A percentile compares a stretch with the other conserved stretches of the same genome.
These are phyloP conservation scores for Campoplex nolae DNA, from an alignment of 2,888 invertebrate species.

Conservation along the genomic window DNA sequence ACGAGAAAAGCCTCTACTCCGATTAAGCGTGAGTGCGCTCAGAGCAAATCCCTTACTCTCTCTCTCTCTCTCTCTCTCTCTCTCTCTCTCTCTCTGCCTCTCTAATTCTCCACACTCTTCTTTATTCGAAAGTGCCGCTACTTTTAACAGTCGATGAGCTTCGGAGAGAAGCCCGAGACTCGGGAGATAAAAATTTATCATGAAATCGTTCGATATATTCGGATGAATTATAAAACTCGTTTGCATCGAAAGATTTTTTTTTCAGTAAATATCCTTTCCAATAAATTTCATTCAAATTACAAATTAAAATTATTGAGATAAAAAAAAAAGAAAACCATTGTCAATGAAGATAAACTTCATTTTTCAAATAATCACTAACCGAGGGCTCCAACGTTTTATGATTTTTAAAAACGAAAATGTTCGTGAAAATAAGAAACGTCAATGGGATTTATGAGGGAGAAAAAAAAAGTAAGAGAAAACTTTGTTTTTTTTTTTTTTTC, in stretches of 20 bases:
- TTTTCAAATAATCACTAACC: not conserved
- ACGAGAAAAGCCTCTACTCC: slow-evolving; percentile 41
- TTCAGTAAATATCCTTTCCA: too few species aligned
- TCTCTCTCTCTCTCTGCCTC: not conserved
- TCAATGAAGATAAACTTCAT: too few species aligned
- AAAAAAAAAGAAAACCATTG: too few species aligned
- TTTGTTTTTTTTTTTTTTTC: not conserved
- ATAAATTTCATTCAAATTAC: not conserved
- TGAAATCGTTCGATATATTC: not conserved
- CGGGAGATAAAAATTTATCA: slow-evolving; percentile 51
- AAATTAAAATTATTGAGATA: too few species aligned
- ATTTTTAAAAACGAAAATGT: slow-evolving; percentile 10
- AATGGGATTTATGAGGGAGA: not conserved
- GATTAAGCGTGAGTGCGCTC: slow-evolving; percentile 44
- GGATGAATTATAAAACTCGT: not conserved
- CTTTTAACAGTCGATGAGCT: slow-evolving; percentile 37
- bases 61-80: not conserved
- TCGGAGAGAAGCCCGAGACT: not conserved
- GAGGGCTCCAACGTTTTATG: not conserved
- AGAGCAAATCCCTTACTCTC: slow-evolving; percentile 22
- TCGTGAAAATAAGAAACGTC: slow-evolving; percentile 20
- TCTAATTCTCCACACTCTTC: not conserved
- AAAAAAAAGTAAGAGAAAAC: not conserved
- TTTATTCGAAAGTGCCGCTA: slow-evolving; percentile 26
- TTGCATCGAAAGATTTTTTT: not conserved